Percentiles rank a stretch among this genome's conserved stretches.
Conservation (phyloP, 2,113 vertebrate species). For the Pantherophis guttatus region DNA sequence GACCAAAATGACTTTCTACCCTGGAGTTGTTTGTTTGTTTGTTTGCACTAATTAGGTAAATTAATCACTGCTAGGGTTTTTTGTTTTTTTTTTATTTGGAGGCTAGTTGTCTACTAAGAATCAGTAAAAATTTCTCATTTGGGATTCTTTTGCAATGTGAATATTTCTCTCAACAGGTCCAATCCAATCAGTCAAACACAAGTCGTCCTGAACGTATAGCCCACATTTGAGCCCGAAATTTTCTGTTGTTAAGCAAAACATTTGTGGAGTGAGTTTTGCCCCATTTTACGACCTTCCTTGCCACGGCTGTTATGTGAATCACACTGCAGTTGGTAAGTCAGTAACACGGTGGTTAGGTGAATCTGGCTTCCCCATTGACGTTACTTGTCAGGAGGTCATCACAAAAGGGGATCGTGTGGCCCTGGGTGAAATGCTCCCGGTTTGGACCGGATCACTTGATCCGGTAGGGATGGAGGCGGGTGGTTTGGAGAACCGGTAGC, state of each 20-base stretch:
- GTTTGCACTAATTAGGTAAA: constrained; percentile 71
- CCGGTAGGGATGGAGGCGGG: no score
- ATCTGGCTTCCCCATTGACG: no score
- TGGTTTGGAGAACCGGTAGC: no score
- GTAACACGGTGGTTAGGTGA: no score
- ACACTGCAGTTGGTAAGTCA: no score
- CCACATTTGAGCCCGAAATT: background rate
- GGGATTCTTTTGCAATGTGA: constrained; percentile 18
- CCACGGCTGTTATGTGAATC: background rate
- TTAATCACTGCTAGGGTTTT: constrained; percentile 69
- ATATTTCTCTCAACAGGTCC: background rate
- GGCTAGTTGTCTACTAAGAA: constrained; percentile 9
- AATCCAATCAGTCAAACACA: background rate
- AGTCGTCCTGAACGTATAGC: background rate
- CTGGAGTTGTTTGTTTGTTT: constrained; percentile 71
- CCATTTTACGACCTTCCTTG: background rate
- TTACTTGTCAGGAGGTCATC: no score
- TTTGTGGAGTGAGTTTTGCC: background rate
- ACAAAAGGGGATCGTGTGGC: no score
- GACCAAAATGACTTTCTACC: constrained; percentile 48
- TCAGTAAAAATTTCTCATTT: background rate
- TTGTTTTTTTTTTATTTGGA: constrained; percentile 62
- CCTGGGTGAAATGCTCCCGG: no score
- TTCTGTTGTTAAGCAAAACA: no score
- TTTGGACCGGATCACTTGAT: no score